A percentile compares a stretch with the other conserved stretches of the same genome.
phyloP scores from a whole-genome alignment of 2,113 vertebrate genomes.

The Sebastes fasciatus region DNA sequence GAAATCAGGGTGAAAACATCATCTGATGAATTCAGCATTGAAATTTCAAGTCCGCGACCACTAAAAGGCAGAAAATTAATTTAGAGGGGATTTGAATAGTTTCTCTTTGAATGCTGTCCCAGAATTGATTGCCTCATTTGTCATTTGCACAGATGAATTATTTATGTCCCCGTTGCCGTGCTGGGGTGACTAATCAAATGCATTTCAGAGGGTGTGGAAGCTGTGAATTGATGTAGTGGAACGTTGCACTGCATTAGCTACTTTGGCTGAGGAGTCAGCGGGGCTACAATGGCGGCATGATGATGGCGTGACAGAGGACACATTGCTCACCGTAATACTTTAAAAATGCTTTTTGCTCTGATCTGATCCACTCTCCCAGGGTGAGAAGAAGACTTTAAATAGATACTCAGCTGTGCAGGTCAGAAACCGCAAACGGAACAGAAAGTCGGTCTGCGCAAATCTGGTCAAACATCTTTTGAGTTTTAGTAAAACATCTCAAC shows the following conservation, averaged over 20 bases:
- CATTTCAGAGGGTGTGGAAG: constrained; percentile 71
- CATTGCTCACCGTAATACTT: constrained; percentile 2
- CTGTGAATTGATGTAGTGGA: constrained; percentile 65
- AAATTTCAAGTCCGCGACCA: constrained; percentile 52
- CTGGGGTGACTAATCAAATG: constrained; percentile 79
- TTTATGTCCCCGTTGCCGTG: constrained; percentile 76
- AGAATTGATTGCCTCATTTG: constrained; percentile 82
- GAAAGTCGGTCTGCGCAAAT: neutral
- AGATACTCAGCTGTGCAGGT: constrained; percentile 3
- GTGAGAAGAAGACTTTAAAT: neutral
- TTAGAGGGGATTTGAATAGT: constrained; percentile 75
- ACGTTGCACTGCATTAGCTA: constrained; percentile 58
- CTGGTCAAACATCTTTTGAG: neutral
- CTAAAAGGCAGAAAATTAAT: constrained; percentile 75
- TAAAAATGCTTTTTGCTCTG: constrained; percentile 7
- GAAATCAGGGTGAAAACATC: constrained; percentile 38
- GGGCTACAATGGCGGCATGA: constrained; percentile 32
- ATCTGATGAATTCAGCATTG: constrained; percentile 55
- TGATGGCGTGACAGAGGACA: constrained; percentile 35
- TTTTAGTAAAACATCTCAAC: neutral
- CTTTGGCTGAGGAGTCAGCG: constrained; percentile 50
- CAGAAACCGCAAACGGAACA: constrained; percentile 12
- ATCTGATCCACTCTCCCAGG: neutral
- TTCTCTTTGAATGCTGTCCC: constrained; percentile 78
- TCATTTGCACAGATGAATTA: constrained; percentile 83